A percentile compares a stretch with the other conserved stretches of the same genome.
Conservation (phyloP, 2,113 vertebrate genomes). For the Oxyruncus cristatus region DNA sequence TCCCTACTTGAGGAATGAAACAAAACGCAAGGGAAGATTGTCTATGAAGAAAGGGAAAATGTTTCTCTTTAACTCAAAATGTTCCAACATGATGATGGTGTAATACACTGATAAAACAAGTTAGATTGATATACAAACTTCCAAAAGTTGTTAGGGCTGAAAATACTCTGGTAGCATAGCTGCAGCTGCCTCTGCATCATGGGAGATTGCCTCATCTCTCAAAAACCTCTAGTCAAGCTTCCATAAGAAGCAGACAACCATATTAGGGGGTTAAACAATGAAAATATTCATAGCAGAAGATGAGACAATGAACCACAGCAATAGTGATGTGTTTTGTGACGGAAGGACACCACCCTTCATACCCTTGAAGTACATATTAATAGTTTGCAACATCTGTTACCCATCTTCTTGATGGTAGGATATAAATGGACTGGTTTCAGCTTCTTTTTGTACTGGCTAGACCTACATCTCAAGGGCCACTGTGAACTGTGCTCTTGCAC, state of each 20-base stretch:
- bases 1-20: neutral
- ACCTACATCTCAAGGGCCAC: neutral
- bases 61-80: neutral
- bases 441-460: neutral
- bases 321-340: conserved; percentile 3
- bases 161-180: neutral
- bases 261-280: neutral
- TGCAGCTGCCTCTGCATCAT: neutral
- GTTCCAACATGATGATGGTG: neutral
- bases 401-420: conserved; percentile 6
- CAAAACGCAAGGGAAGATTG: neutral
- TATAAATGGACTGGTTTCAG: neutral
- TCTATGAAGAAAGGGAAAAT: neutral
- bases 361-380: neutral
- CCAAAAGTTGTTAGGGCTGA: neutral
- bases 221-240: neutral
- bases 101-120: neutral
- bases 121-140: neutral
- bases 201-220: neutral
- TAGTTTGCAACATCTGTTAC: conserved; percentile 29
- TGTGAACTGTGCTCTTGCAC: neutral
- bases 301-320: neutral
- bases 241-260: neutral
- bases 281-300: neutral
- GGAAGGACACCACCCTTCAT: neutral